Evolutionary conservation across 2,113 vertebrate genomes (phyloP), one percentile per base, ranked within the genome.

Genomic region (Macroglossus sobrinus): DNA sequence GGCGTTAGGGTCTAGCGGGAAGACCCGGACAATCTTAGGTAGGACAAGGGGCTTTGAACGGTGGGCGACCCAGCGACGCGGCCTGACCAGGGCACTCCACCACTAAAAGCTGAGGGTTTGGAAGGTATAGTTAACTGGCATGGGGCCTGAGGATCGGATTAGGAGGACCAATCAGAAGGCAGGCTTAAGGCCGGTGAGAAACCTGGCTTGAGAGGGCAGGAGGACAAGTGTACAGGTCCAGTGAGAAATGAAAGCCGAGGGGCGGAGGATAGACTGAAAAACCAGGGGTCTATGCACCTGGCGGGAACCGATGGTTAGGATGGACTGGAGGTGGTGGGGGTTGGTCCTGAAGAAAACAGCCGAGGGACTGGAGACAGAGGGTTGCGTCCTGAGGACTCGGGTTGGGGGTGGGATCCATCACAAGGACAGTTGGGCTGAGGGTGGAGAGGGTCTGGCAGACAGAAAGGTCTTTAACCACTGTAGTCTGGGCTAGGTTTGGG

Each of bases 321-420:
- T 45, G 80, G 18, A 45, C 10, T 35, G 66, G 35, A 75, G 30
- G n/a, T 74, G 50, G 30, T 19, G 38, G 38, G 45, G 40, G 12
- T 40, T 3, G n/a, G 15, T 6, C 22, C 18, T 18, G 57, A 47
- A 69, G 28, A 69, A 19, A 76, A 28, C 21, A 43, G 7, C 40
- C 10, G 40, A 69, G 64, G 96, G 84, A 84, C 55, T 92, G 96
- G 89, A 94, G 43, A 59, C n/a, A 84, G 64, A 95, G 59, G 92
- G 53, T 76, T 89, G 85, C 89, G n/a, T 93, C 43, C 72, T 40
- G 93, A 92, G 71, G 66, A 7, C 91, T 30, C 16, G 30, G 15
- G 26, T 40, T 33, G 26, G 55, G 80, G 24, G n/a, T n/a, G n/a
- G 24, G 22, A n/a, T 33, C 4, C 1, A 22, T 57, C 22, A 2